These are phyloP conservation scores for Cavia aperea DNA, from an alignment of 2,113 vertebrate genomes.

Conservation along the genomic window DNA sequence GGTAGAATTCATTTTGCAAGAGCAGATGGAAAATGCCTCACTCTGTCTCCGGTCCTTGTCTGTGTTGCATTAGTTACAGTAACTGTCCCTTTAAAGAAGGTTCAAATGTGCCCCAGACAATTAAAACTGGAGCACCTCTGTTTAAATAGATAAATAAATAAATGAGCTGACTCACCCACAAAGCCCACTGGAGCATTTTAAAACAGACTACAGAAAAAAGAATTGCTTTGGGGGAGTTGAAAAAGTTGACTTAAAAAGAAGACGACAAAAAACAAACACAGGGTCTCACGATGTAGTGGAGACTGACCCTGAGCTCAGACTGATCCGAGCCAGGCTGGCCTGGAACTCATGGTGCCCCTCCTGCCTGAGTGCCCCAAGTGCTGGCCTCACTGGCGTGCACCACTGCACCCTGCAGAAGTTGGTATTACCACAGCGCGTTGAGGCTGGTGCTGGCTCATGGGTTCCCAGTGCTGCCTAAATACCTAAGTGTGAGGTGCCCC, in stretches of 20 bases:
- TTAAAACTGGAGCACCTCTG: neutral
- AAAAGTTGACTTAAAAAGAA: neutral
- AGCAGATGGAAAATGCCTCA: neutral
- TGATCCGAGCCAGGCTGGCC: neutral
- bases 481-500: neutral
- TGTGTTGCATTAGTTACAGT: neutral
- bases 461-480: neutral
- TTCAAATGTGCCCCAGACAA: neutral
- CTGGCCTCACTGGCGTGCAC: no score
- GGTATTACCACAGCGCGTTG: neutral
- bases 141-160: neutral
- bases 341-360: rapidly evolving
- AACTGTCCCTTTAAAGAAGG: neutral
- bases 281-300: neutral
- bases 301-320: neutral
- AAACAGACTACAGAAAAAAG: neutral
- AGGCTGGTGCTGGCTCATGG: neutral
- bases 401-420: neutral
- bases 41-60: neutral
- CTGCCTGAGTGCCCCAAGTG: neutral
- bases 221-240: neutral
- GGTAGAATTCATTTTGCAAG: neutral
- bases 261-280: no score
- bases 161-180: neutral
- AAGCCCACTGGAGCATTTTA: neutral